These are phyloP conservation scores for Dynastes tityus DNA, from an alignment of 2,888 invertebrate genomes.

Conservation along the genomic window DNA sequence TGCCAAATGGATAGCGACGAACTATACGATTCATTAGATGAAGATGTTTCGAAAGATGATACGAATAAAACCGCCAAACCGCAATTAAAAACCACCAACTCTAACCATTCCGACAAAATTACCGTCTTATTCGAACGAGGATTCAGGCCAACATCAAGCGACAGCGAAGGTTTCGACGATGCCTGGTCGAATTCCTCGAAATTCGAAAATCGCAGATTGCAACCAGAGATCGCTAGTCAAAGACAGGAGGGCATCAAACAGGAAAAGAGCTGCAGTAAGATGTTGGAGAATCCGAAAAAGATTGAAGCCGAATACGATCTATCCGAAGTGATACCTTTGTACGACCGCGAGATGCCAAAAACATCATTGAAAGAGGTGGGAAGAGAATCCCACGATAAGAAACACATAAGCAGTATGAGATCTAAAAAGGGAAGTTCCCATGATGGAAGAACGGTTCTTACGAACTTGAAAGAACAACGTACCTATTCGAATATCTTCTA, in stretches of 20 bases:
- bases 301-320: constrained; percentile 43
- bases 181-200: not conserved
- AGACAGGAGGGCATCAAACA: constrained; percentile 48
- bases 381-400: not conserved
- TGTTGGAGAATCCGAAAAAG: not conserved
- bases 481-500: constrained; percentile 55
- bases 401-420: not conserved
- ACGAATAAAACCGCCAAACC: not conserved
- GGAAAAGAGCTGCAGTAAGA: not conserved
- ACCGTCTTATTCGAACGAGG: constrained; percentile 3
- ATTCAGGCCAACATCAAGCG: constrained; percentile 8
- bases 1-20: constrained; percentile 55
- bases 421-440: not conserved
- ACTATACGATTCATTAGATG: constrained; percentile 58
- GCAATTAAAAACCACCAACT: not conserved
- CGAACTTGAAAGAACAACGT: constrained; percentile 42
- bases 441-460: not conserved
- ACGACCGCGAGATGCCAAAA: constrained; percentile 52
- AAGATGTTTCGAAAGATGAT: constrained; percentile 22
- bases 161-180: not conserved
- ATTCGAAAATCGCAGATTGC: not conserved
- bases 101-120: not conserved
- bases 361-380: constrained; percentile 10
- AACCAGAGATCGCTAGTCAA: not conserved
- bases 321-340: constrained; percentile 52